Base-by-base conservation (phyloP, 35 echinoderm and acorn worm genomes). In the Apostichopus japonicus region DNA sequence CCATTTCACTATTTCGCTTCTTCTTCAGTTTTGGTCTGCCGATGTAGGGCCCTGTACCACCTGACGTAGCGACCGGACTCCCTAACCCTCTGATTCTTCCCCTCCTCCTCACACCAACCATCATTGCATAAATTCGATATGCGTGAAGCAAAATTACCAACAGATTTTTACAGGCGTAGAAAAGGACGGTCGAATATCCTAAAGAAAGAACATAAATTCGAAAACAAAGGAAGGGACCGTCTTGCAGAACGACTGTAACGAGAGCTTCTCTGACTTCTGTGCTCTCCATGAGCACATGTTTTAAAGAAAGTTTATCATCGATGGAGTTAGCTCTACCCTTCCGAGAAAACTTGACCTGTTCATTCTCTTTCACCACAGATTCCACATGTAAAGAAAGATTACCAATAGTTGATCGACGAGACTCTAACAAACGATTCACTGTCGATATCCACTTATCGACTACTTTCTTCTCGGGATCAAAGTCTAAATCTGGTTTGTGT, bases 121-220 rank as follows among this genome's bases (percentile, higher is more conserved):
- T 71, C 86, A 95, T 62, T 53, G 88, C 89, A 53, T 24, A 51
- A 62, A 95, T 78, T 6, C 94, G 73, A 79, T 95, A 95, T 17
- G 82, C 73, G 71, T 95, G 94, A 23, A 95, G 91, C 15, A 95
- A 8, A 16, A 95, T 78, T 2, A 95, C 91, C 77, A 92, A 63
- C 21, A 90, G 54, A 59, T 95, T 95, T 87, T 95, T 95, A 33
- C 84, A 57, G 2, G 86, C 79, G 92, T 89, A 95, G 44, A 95
- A 90, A 33, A 19, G 53, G 21, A 52, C 87, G 6, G 16, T 52
- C 11, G 24, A 44, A 51, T 71, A 14, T 11, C 51, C 13, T 53
- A 73, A 51, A 10, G 87, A 61, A 51, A 90, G 15, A 16, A 90
- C 10, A 58, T 72, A 62, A 33, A 92, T 24, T 4, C 94, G 90